Percentiles rank a stretch among this genome's conserved stretches.
Conservation (phyloP, 2,113 vertebrate species). For the Phyllopteryx taeniolatus region DNA sequence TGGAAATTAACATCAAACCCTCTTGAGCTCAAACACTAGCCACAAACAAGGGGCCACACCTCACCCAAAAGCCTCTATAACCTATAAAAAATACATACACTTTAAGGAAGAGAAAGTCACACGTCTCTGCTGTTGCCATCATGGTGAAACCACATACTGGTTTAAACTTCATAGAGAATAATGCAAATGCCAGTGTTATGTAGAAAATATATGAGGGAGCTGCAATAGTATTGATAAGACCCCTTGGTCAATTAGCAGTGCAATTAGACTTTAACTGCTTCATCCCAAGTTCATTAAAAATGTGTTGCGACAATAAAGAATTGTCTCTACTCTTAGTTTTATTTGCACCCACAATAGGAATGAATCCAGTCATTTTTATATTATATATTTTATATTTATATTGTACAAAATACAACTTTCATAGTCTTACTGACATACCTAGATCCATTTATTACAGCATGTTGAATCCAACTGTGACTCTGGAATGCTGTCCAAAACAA, state of each 20-base stretch:
- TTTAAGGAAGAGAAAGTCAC: slow-evolving; percentile 16
- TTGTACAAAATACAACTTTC: too few species aligned
- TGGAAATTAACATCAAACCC: slow-evolving; percentile 52
- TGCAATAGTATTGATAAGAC: slow-evolving; percentile 23
- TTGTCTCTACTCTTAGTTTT: background rate
- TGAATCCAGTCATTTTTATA: background rate
- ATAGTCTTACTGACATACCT: too few species aligned
- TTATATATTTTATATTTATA: too few species aligned
- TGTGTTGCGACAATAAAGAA: slow-evolving; percentile 1
- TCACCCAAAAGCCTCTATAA: slow-evolving; percentile 13
- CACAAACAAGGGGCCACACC: slow-evolving; percentile 37
- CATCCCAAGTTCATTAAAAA: slow-evolving; percentile 6
- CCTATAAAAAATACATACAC: slow-evolving; percentile 34
- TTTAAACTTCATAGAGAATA: slow-evolving; percentile 22
- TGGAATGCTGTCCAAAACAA: too few species aligned
- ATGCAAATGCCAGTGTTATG: slow-evolving; percentile 8
- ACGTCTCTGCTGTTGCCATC: background rate
- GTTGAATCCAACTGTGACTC: too few species aligned
- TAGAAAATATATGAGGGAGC: slow-evolving; percentile 16
- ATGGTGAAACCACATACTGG: slow-evolving; percentile 17
- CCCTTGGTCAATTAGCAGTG: slow-evolving; percentile 47
- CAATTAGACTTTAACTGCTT: slow-evolving; percentile 27
- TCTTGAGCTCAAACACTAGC: slow-evolving; percentile 33
- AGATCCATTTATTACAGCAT: too few species aligned
- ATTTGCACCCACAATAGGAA: background rate